These are phyloP conservation scores for Strix occidentalis DNA, from an alignment of 2,797 vertebrate species.

Conservation along the genomic window DNA sequence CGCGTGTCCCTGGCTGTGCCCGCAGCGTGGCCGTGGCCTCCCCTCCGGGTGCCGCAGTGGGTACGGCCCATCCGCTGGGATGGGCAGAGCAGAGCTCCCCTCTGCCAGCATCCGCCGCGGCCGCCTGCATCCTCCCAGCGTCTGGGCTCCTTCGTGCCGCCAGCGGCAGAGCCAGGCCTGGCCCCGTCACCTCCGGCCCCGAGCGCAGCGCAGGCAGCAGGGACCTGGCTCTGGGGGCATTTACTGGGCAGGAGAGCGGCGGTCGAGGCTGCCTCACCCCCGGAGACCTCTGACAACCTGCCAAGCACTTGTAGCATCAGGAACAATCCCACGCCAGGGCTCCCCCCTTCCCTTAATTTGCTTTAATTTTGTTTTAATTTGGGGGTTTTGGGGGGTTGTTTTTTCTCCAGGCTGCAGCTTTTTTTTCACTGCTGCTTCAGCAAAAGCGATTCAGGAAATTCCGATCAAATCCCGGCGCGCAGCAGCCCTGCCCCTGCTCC, in stretches of 20 bases:
- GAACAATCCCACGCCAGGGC: not conserved
- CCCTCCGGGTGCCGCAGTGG: rapidly evolving
- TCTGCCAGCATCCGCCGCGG: not conserved
- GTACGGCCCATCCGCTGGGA: not conserved
- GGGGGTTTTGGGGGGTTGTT: not conserved
- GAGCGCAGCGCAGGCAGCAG: not conserved
- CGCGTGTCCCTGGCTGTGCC: not conserved
- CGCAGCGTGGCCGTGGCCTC: not conserved
- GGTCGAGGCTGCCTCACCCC: not conserved
- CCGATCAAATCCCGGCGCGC: not conserved
- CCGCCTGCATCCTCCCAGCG: not conserved
- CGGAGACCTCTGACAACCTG: not conserved
- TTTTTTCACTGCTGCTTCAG: conserved; percentile 19
- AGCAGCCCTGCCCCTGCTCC: conserved; percentile 21
- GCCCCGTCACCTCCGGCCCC: not conserved
- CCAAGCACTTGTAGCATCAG: not conserved
- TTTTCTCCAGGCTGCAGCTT: not conserved
- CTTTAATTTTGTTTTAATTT: not conserved
- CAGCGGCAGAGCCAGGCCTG: not conserved
- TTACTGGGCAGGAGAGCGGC: not conserved
- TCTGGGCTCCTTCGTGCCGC: rapidly evolving
- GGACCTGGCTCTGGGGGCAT: not conserved
- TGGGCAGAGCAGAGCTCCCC: not conserved
- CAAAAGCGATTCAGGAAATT: conserved; percentile 59
- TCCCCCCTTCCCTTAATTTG: not conserved